Conservation (phyloP, 2,888 invertebrate species). For the Sarcophaga carnaria region DNA sequence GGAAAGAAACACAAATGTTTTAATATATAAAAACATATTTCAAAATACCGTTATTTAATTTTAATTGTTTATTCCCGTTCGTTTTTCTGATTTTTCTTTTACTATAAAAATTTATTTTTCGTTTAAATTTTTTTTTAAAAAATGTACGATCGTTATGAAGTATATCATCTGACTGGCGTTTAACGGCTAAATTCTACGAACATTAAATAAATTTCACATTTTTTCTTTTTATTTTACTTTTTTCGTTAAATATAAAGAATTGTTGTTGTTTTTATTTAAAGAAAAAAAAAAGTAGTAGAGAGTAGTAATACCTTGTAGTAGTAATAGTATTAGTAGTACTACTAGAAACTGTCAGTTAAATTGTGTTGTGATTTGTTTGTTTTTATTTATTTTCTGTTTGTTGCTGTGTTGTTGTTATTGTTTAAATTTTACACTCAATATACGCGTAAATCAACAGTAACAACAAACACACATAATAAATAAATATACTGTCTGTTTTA, state of each 20-base stretch:
- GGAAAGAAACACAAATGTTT: background rate
- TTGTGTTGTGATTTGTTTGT: constrained; percentile 60
- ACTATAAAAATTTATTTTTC: constrained; percentile 23
- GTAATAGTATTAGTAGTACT: constrained; percentile 38
- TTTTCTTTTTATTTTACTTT: constrained; percentile 44
- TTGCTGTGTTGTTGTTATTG: constrained; percentile 39
- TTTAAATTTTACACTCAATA: constrained; percentile 65
- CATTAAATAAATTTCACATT: constrained; percentile 74
- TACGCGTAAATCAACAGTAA: constrained; percentile 32
- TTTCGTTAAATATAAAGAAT: constrained; percentile 42
- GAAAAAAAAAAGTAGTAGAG: constrained; percentile 20
- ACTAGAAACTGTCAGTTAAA: constrained; percentile 32
- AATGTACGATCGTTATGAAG: constrained; percentile 74
- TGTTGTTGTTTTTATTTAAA: constrained; percentile 56
- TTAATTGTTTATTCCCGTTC: background rate
- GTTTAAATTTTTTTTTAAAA: constrained; percentile 21
- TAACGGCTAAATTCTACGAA: constrained; percentile 72
- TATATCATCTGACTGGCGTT: constrained; percentile 76
- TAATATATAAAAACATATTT: constrained; percentile 7
- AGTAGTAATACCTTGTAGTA: constrained; percentile 17
- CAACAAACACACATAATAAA: constrained; percentile 5
- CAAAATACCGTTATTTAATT: constrained; percentile 25
- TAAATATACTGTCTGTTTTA: constrained; percentile 43
- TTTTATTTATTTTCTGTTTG: constrained; percentile 52
- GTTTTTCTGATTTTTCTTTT: constrained; percentile 14